Evolutionary conservation across 1,140 invertebrate genomes (phyloP).

Genomic region (Drosophila serrata): DNA sequence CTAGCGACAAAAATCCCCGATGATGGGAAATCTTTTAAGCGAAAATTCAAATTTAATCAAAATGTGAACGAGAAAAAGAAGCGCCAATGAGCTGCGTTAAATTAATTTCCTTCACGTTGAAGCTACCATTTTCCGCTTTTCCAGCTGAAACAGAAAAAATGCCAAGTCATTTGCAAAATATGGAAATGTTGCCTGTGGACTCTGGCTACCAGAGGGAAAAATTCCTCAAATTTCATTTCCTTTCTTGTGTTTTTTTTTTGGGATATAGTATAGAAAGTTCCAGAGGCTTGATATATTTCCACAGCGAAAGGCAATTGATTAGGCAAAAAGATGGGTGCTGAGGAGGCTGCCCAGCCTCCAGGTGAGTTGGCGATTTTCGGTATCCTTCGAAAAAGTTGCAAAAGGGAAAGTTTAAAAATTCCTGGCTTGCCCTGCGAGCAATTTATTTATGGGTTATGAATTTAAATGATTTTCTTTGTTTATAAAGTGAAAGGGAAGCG

Average conservation of each 20-base stretch:
- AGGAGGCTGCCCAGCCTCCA: no score
- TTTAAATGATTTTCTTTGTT: slow-evolving; percentile 31
- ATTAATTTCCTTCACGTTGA: slow-evolving; percentile 54
- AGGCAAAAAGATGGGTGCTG: slow-evolving; percentile 3
- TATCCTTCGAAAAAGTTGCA: not conserved
- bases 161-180: slow-evolving; percentile 67
- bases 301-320: slow-evolving; percentile 39
- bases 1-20: not conserved
- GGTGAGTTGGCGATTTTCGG: slow-evolving; percentile 20
- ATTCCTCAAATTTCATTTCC: slow-evolving; percentile 38
- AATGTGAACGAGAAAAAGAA: slow-evolving; percentile 6
- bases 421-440: not conserved
- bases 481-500: not conserved
- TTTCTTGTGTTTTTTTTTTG: no score
- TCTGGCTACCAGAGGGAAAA: slow-evolving; percentile 37
- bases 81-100: slow-evolving; percentile 27
- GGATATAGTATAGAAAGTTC: slow-evolving; percentile 29
- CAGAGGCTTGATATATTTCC: not conserved
- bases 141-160: not conserved
- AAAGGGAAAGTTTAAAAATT: slow-evolving; percentile 8
- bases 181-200: slow-evolving; percentile 56
- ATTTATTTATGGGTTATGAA: slow-evolving; percentile 19
- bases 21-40: slow-evolving; percentile 21
- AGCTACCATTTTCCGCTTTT: slow-evolving; percentile 40
- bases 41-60: slow-evolving; percentile 61